phyloP scores from a whole-genome alignment of 2,113 vertebrate species.

The Notarius quadriscutis region DNA sequence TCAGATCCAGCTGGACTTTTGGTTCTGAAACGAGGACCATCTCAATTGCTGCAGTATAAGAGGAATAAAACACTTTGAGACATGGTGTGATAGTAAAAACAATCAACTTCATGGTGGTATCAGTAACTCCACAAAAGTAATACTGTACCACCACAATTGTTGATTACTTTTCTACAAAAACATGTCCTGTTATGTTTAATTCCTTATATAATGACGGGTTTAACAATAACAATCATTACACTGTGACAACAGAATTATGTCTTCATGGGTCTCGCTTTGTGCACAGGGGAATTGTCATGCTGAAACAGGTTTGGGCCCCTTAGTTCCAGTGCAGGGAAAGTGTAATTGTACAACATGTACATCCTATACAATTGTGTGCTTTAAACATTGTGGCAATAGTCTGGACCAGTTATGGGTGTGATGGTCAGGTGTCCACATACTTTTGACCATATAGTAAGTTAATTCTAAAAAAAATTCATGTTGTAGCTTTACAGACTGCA shows the following conservation, averaged over 20 bases:
- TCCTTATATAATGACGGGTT: neutral
- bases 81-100: neutral
- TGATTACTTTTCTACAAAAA: neutral
- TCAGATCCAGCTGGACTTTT: neutral
- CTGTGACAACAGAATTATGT: neutral
- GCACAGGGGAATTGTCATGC: neutral
- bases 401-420: neutral
- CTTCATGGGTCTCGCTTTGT: neutral
- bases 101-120: neutral
- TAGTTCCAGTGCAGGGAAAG: neutral
- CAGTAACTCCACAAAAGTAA: neutral
- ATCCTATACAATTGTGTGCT: neutral
- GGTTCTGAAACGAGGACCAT: neutral
- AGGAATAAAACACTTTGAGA: neutral
- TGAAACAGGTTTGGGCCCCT: neutral
- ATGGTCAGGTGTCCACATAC: neutral
- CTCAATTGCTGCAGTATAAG: neutral
- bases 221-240: neutral
- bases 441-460: neutral
- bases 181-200: neutral
- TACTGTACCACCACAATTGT: neutral
- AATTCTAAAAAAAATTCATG: neutral
- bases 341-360: neutral
- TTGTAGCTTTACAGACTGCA: neutral
- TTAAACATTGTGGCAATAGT: neutral